Evolutionary conservation across 1,140 invertebrate species (phyloP), one percentile per base, ranked within the genome.

Genomic region (Saccostrea echinata): DNA sequence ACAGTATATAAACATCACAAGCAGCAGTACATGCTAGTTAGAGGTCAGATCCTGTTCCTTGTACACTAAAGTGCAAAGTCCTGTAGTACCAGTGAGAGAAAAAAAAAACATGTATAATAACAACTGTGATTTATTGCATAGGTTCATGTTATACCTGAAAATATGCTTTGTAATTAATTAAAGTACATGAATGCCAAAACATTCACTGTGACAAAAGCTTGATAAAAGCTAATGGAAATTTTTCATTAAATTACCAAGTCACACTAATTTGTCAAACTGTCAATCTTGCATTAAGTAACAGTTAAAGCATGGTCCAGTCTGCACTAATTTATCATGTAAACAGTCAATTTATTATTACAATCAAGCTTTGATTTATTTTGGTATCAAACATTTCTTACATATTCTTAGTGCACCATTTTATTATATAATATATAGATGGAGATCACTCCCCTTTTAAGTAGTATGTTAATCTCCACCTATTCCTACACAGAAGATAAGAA

Each of bases 141-240:
- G 30, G 24, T 76, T 76, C 27, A 76, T 76, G 68, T 30, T 76
- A 33, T 76, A 76, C 68, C 27, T 76, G 68, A 33, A 76, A 76
- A 71, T 76, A 27, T 33, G 68, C 27, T 30, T 27, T 33, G 68
- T 76, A 76, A 76, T 30, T 30, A 76, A 76, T 76, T 30, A 61
- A 30, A 76, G 68, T 76, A 76, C 24, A 76, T 30, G 68, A 3
- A 76, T 76, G 30, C 68, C 24, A 61, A 16, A 71, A 30, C n/a
- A 30, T 16, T 30, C 11, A 27, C 11, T 13, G 12, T 16, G 8
- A 76, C 9, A 76, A 76, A 27, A 76, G 68, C 27, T 33, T 76
- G 30, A 30, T 76, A 76, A 76, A 76, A 76, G 68, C 68, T 76
- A 76, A 76, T 76, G 68, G 68, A 76, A 27, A 16, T 76, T 76